These are phyloP conservation scores for Todus mexicanus DNA, from an alignment of 2,797 vertebrate genomes.

Conservation along the genomic window DNA sequence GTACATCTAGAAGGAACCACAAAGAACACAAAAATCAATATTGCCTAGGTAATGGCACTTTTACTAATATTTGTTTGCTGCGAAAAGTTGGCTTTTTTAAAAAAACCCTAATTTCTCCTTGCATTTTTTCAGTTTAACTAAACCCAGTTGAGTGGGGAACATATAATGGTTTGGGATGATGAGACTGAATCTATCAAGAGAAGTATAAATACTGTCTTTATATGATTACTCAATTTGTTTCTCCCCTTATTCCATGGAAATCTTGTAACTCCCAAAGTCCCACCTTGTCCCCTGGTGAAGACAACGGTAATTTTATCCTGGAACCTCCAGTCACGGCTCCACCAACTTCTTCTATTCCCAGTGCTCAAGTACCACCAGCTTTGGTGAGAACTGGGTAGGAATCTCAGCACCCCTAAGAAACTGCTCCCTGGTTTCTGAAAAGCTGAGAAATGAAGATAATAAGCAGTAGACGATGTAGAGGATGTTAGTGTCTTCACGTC, in stretches of 20 bases:
- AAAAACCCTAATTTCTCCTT: neutral
- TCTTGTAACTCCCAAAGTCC: neutral
- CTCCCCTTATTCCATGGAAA: neutral
- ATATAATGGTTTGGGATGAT: neutral
- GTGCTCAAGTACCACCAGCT: neutral
- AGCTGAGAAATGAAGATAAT: neutral
- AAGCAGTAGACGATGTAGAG: neutral
- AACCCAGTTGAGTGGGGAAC: neutral
- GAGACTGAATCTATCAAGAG: neutral
- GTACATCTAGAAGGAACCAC: neutral
- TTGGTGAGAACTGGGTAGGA: neutral
- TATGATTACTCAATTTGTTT: neutral
- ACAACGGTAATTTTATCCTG: neutral
- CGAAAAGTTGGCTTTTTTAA: neutral
- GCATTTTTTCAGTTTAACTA: neutral
- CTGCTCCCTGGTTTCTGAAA: fast-evolving
- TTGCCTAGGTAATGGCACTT: neutral
- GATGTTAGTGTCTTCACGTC: neutral
- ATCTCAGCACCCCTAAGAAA: neutral
- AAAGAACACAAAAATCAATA: constrained; percentile 20
- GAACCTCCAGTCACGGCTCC: neutral
- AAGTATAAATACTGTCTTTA: neutral
- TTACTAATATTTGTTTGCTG: neutral
- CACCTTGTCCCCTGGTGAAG: neutral
- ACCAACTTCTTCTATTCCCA: neutral